phyloP scores from a whole-genome alignment of 2,113 vertebrate genomes.

The Macrotis lagotis region DNA sequence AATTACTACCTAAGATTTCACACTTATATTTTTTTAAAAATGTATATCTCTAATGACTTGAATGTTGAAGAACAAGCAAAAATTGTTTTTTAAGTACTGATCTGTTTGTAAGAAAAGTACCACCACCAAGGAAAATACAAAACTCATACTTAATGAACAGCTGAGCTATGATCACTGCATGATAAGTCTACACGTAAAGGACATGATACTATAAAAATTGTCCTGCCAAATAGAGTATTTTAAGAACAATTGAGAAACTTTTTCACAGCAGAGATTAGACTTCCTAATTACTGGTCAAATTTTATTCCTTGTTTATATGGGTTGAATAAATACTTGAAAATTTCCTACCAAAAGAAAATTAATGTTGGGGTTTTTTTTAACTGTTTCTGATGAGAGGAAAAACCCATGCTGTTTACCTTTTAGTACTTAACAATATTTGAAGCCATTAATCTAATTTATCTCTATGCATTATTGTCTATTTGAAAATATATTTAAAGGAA shows the following conservation, averaged over 20 bases:
- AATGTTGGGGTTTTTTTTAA: not conserved
- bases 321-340: not conserved
- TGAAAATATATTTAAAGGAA: not conserved
- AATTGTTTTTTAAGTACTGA: not conserved
- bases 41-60: not conserved
- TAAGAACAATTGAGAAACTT: not conserved
- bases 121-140: constrained; percentile 17
- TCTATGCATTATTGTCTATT: not conserved
- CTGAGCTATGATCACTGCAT: constrained; percentile 35
- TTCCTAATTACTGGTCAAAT: constrained; percentile 12
- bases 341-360: not conserved
- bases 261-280: constrained; percentile 2
- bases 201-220: not conserved
- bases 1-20: constrained; percentile 31
- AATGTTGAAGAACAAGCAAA: constrained; percentile 21
- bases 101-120: not conserved
- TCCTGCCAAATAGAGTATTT: not conserved
- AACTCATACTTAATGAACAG: constrained; percentile 30
- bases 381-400: not conserved
- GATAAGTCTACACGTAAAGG: constrained; percentile 3
- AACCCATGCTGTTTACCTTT: not conserved
- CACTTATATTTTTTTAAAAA: not conserved
- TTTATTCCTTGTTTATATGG: not conserved
- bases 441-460: not conserved
- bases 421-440: not conserved